Evolutionary conservation across 2,797 vertebrate genomes (phyloP).

Genomic region (Chiroxiphia lanceolata): DNA sequence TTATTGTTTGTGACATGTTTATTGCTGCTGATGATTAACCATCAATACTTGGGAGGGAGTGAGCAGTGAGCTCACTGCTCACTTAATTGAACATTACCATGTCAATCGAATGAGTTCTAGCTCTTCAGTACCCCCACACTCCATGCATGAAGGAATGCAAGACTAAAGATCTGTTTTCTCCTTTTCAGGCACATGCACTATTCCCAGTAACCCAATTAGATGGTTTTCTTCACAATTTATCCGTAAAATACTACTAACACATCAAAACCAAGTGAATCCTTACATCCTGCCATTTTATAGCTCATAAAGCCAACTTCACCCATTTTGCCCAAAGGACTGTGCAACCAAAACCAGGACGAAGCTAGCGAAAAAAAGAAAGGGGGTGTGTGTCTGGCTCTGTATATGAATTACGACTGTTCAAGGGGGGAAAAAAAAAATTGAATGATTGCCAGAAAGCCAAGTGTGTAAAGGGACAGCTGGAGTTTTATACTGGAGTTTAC

Average conservation of each 20-base stretch:
- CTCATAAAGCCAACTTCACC: slow-evolving; percentile 47
- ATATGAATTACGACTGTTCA: slow-evolving; percentile 79
- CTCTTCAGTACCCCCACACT: slow-evolving; percentile 10
- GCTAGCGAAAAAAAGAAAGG: neutral
- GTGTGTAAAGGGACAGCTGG: slow-evolving; percentile 76
- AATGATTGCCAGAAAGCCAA: slow-evolving; percentile 71
- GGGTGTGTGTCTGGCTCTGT: slow-evolving; percentile 47
- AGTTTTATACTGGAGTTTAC: slow-evolving; percentile 70
- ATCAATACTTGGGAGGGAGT: neutral
- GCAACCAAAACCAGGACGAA: slow-evolving; percentile 58
- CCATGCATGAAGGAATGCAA: slow-evolving; percentile 17
- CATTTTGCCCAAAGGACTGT: slow-evolving; percentile 13
- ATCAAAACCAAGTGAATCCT: slow-evolving; percentile 61
- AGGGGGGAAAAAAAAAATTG: slow-evolving; percentile 40
- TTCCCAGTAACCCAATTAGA: slow-evolving; percentile 67
- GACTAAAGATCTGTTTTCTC: slow-evolving; percentile 49
- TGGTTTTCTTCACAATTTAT: slow-evolving; percentile 62
- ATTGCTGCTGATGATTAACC: neutral
- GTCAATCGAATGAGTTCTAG: neutral
- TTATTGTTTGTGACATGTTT: neutral
- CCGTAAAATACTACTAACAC: slow-evolving; percentile 64
- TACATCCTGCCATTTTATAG: slow-evolving; percentile 45
- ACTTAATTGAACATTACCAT: neutral
- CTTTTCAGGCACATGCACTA: slow-evolving; percentile 46
- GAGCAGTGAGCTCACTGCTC: neutral